Percentiles rank a stretch among this genome's conserved stretches.
Evolutionary conservation across 2,113 vertebrate genomes (phyloP).

Genomic region (Hippocampus barbouri): DNA sequence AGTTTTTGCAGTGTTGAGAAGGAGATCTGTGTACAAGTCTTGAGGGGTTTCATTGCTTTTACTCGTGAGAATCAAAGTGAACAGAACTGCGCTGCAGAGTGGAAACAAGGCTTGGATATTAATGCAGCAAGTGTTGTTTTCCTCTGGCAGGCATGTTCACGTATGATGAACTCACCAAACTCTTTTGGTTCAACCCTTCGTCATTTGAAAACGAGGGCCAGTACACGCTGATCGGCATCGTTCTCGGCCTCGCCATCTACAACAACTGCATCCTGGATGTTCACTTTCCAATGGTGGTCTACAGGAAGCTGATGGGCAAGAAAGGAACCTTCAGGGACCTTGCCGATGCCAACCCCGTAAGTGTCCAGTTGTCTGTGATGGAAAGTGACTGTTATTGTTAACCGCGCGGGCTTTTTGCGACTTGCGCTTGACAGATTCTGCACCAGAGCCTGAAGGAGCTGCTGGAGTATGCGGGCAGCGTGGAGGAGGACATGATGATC

Average conservation of each 20-base stretch:
- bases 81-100: neutral
- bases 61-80: neutral
- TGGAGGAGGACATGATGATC: conserved; percentile 99
- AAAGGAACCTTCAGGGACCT: conserved; percentile 96
- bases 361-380: neutral
- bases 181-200: conserved; percentile 98
- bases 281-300: conserved; percentile 99
- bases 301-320: conserved; percentile 98
- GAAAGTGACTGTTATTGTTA: neutral
- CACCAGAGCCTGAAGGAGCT: conserved; percentile 93
- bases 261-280: conserved; percentile 99
- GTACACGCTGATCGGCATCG: conserved; percentile 97
- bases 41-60: neutral
- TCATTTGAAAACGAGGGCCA: conserved; percentile 98
- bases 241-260: conserved; percentile 95
- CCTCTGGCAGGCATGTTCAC: conserved; percentile 90
- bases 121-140: neutral
- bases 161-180: conserved; percentile 90
- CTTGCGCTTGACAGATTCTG: conserved; percentile 76
- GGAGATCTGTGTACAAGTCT: too few species aligned
- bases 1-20: too few species aligned
- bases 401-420: neutral
- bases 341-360: conserved; percentile 95
- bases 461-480: conserved; percentile 89
- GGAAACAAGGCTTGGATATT: neutral